Evolutionary conservation across 2,113 vertebrate species (phyloP).

Genomic region (Pipra filicauda): DNA sequence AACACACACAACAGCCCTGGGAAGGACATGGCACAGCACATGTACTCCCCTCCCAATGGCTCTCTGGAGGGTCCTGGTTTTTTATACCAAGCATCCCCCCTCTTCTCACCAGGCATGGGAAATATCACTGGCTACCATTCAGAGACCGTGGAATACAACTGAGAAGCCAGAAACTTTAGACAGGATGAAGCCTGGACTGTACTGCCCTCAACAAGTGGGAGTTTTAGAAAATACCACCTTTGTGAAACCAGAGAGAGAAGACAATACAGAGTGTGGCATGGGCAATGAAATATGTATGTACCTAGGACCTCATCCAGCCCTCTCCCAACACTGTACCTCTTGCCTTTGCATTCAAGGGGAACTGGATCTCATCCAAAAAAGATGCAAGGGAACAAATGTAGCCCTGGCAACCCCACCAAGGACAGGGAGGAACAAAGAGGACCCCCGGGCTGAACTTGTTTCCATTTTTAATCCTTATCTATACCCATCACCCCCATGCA

Average conservation of each 20-base stretch:
- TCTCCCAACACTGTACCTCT: neutral
- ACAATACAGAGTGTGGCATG: neutral
- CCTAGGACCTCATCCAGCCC: slow-evolving; percentile 23
- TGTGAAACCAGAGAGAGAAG: slow-evolving; percentile 18
- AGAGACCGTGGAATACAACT: neutral
- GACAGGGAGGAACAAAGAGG: slow-evolving; percentile 41
- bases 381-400: slow-evolving; percentile 51
- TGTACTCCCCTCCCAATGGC: neutral
- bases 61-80: rapidly evolving
- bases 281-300: slow-evolving; percentile 27
- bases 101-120: neutral
- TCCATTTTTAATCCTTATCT: slow-evolving; percentile 64
- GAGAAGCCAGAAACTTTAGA: neutral
- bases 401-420: slow-evolving; percentile 27
- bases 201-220: neutral
- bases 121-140: neutral
- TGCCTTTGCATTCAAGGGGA: slow-evolving; percentile 19
- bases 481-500: slow-evolving; percentile 14
- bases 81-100: neutral
- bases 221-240: slow-evolving; percentile 16
- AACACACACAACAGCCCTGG: rapidly evolving
- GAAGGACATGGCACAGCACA: neutral
- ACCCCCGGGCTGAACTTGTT: slow-evolving; percentile 18
- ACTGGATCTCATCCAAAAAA: slow-evolving; percentile 25
- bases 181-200: neutral